phyloP scores from a whole-genome alignment of 2,113 vertebrate species.

The Sialia sialis region DNA sequence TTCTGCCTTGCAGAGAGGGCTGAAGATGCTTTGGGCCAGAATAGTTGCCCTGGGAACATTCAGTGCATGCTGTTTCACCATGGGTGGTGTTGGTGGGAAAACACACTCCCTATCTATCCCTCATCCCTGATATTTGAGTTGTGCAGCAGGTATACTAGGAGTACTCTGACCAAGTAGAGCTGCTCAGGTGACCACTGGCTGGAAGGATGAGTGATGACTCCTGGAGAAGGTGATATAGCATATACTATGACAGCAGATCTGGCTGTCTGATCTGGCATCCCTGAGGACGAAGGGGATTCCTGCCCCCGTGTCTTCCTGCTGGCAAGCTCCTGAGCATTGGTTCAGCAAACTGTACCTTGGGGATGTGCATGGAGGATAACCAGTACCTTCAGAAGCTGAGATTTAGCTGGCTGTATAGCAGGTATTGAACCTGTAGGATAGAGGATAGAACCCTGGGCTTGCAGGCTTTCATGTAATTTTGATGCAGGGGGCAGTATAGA shows the following conservation, averaged over 20 bases:
- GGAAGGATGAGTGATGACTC: not conserved
- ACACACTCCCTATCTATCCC: not conserved
- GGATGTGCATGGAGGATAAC: not conserved
- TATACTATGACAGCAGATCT: rapidly evolving
- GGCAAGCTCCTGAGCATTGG: not conserved
- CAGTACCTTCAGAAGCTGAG: not conserved
- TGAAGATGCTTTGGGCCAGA: not conserved
- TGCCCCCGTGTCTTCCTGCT: rapidly evolving
- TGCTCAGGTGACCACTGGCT: not conserved
- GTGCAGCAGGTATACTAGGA: not conserved
- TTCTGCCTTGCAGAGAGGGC: not conserved
- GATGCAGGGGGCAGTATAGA: not conserved
- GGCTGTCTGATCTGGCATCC: not conserved
- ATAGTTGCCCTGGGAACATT: not conserved
- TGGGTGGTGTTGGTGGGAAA: not conserved
- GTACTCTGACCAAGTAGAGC: not conserved
- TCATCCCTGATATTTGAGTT: not conserved
- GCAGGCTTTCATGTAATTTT: not conserved
- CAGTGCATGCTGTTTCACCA: not conserved
- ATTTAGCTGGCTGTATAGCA: not conserved
- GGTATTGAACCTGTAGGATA: not conserved
- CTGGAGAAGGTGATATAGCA: not conserved
- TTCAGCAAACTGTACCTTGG: not conserved
- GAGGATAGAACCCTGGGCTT: not conserved
- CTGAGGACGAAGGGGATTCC: not conserved